A percentile compares a stretch with the other conserved stretches of the same genome.
These are phyloP conservation scores for Alitta virens DNA, from an alignment of 2,888 invertebrate genomes.

Conservation along the genomic window DNA sequence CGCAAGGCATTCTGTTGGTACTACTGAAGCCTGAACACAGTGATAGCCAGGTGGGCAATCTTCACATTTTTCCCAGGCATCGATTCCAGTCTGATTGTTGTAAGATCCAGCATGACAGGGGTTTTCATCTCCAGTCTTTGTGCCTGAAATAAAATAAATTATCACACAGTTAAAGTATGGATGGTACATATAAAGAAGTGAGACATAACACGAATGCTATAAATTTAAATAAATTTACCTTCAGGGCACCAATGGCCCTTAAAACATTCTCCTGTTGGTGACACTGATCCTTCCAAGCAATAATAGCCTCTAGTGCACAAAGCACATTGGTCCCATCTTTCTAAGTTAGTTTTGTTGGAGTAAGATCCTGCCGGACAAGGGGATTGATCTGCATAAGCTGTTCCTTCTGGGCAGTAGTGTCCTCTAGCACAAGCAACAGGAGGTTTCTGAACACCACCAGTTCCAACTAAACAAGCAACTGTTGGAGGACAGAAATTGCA, in stretches of 20 bases:
- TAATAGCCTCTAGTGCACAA: slow-evolving; percentile 45
- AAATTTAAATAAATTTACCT: slow-evolving; percentile 30
- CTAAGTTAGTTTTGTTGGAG: slow-evolving; percentile 47
- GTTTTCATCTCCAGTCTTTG: slow-evolving; percentile 36
- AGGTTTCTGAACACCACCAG: slow-evolving; percentile 49
- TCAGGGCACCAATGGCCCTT: slow-evolving; percentile 50
- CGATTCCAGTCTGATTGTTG: slow-evolving; percentile 39
- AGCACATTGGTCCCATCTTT: slow-evolving; percentile 42
- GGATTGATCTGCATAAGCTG: slow-evolving; percentile 38
- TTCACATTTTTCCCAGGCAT: slow-evolving; percentile 47
- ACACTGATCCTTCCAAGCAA: slow-evolving; percentile 44
- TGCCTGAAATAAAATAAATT: slow-evolving; percentile 38
- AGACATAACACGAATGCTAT: not conserved
- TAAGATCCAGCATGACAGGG: slow-evolving; percentile 53
- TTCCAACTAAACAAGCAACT: slow-evolving; percentile 44
- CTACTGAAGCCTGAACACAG: slow-evolving; percentile 44
- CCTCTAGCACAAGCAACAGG: slow-evolving; percentile 48
- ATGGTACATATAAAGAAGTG: not conserved
- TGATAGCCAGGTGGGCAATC: slow-evolving; percentile 48
- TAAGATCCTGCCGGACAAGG: slow-evolving; percentile 52
- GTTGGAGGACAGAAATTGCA: slow-evolving; percentile 41
- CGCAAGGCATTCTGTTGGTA: slow-evolving; percentile 46
- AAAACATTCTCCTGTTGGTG: slow-evolving; percentile 41
- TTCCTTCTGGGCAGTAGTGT: slow-evolving; percentile 49
- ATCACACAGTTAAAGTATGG: not conserved